Evolutionary conservation across 2,113 vertebrate genomes (phyloP).

Genomic region (Puma concolor): DNA sequence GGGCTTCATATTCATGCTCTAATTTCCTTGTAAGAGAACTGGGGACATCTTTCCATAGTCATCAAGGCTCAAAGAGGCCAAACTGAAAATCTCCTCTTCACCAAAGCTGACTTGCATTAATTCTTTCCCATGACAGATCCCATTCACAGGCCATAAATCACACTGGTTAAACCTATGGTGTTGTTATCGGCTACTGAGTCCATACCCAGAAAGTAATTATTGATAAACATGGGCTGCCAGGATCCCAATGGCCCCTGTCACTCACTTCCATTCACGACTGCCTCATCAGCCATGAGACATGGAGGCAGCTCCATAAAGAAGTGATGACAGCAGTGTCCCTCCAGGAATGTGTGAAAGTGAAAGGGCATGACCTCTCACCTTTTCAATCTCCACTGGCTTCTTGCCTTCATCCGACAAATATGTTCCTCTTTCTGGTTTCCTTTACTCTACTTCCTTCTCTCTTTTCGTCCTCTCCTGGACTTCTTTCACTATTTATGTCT

Average conservation of each 20-base stretch:
- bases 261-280: not conserved
- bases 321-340: conserved; percentile 2
- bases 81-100: conserved; percentile 14
- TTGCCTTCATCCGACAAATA: not conserved
- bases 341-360: not conserved
- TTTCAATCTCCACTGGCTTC: not conserved
- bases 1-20: not conserved
- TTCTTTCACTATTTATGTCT: not conserved
- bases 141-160: conserved; percentile 53
- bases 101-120: not conserved
- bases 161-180: not conserved
- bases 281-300: not conserved
- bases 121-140: conserved; percentile 39
- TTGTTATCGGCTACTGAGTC: not conserved
- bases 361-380: conserved; percentile 40
- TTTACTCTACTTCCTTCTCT: not conserved
- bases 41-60: not conserved
- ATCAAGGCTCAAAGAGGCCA: not conserved
- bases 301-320: conserved; percentile 1
- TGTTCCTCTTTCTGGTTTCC: not conserved
- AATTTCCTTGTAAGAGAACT: not conserved
- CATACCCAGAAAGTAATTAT: conserved; percentile 15
- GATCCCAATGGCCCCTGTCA: not conserved
- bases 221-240: not conserved
- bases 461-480: not conserved